Evolutionary conservation across 1,140 invertebrate genomes (phyloP).

Genomic region (Lepidurus apus): DNA sequence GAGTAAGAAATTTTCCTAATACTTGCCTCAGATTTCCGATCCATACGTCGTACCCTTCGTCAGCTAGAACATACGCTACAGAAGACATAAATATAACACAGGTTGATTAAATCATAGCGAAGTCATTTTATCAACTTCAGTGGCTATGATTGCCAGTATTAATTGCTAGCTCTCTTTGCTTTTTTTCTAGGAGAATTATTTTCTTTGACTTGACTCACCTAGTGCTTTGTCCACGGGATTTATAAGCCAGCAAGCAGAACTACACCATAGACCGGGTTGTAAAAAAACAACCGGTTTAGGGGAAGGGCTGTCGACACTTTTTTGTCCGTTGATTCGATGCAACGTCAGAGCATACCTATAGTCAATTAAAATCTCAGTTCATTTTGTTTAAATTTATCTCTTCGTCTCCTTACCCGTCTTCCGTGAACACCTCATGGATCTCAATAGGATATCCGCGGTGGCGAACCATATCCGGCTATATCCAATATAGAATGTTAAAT

Average conservation of each 20-base stretch:
- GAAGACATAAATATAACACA: not conserved
- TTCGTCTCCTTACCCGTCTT: conserved; percentile 54
- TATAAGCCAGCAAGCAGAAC: conserved; percentile 60
- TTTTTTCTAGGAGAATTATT: not conserved
- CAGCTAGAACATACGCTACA: conserved; percentile 57
- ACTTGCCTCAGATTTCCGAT: conserved; percentile 51
- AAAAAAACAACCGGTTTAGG: conserved; percentile 52
- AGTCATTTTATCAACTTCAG: too few relatives aligned
- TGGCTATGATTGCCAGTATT: too few relatives aligned
- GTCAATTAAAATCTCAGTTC: not conserved
- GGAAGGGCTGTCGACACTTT: conserved; percentile 37
- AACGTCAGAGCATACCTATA: conserved; percentile 36
- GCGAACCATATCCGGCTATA: conserved; percentile 44
- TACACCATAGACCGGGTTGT: conserved; percentile 63
- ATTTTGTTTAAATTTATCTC: conserved; percentile 36
- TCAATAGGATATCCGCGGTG: conserved; percentile 55
- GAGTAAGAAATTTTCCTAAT: not conserved
- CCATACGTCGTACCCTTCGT: conserved; percentile 70
- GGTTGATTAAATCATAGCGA: too few relatives aligned
- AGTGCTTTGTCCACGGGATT: conserved; percentile 56
- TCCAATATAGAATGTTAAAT: not conserved
- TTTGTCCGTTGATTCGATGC: conserved; percentile 48
- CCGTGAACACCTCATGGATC: conserved; percentile 43
- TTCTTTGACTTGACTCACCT: conserved; percentile 46
- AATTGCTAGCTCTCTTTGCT: not conserved